These are phyloP conservation scores for Linhomoeus sp. DNA, from an alignment of 2,888 invertebrate species.

Conservation along the genomic window DNA sequence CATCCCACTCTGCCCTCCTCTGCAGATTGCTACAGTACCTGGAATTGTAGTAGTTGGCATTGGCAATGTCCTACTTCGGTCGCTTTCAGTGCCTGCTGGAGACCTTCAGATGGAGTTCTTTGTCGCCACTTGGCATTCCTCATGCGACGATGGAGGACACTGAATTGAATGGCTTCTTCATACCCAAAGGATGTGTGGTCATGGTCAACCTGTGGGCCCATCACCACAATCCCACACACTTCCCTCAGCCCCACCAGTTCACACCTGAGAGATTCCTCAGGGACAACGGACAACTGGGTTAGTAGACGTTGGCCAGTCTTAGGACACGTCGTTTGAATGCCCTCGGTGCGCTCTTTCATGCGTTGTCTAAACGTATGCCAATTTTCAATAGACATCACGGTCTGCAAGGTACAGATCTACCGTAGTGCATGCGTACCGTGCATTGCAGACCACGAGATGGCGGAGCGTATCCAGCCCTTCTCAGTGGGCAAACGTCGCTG, in stretches of 20 bases:
- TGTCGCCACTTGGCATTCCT: constrained; percentile 4
- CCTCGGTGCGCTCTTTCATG: too few species aligned
- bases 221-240: constrained; percentile 4
- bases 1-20: too few species aligned
- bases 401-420: too few species aligned
- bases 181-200: constrained; percentile 3
- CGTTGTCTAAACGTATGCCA: too few species aligned
- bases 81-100: constrained; percentile 3
- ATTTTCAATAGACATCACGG: too few species aligned
- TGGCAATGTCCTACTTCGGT: too few species aligned
- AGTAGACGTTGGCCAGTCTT: too few species aligned
- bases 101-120: constrained; percentile 1
- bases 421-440: too few species aligned
- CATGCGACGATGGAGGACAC: constrained; percentile 4
- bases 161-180: constrained; percentile 3
- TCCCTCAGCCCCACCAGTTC: constrained; percentile 3
- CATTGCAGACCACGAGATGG: neutral
- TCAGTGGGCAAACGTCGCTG: constrained; percentile 8
- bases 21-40: too few species aligned
- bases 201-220: constrained; percentile 4
- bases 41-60: too few species aligned
- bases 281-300: neutral
- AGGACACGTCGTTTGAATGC: too few species aligned
- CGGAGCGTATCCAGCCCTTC: constrained; percentile 4
- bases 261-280: constrained; percentile 6